Evolutionary conservation across 2,113 vertebrate genomes (phyloP).

Genomic region (pig (Sus scrofa)): DNA sequence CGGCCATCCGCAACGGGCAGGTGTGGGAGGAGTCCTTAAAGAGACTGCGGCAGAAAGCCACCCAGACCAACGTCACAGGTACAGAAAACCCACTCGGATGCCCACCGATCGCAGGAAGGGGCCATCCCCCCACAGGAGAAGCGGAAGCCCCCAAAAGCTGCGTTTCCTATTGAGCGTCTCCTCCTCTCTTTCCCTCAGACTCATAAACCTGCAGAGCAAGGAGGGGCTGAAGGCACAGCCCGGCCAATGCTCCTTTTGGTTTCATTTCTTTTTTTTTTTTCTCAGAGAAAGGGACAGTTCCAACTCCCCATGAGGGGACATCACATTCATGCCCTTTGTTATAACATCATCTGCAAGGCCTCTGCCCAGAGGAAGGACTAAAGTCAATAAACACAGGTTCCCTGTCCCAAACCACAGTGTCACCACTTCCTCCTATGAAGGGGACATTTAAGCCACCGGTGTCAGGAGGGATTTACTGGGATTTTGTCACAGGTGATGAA

Average conservation of each 20-base stretch:
- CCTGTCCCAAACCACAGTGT: background rate
- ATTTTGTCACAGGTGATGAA: background rate
- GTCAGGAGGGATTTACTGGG: background rate
- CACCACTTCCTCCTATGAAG: background rate
- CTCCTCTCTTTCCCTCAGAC: background rate
- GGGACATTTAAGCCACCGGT: background rate
- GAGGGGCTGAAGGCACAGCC: background rate
- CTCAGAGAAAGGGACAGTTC: background rate
- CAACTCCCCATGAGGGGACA: background rate
- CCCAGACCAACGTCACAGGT: slow-evolving; percentile 76
- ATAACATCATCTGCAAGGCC: background rate
- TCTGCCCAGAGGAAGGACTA: background rate
- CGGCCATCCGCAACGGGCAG: slow-evolving; percentile 69
- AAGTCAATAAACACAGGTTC: background rate
- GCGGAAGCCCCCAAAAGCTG: background rate
- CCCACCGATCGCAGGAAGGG: background rate
- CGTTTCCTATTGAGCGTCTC: too few relatives aligned
- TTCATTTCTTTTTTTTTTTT: too few relatives aligned
- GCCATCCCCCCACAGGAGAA: background rate
- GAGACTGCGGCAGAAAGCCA: background rate
- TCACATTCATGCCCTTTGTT: background rate
- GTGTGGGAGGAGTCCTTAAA: slow-evolving; percentile 79
- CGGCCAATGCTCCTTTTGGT: background rate
- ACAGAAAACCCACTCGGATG: background rate
- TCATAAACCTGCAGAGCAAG: background rate